These are phyloP conservation scores for Pangasius sanitwongsei DNA, from an alignment of 2,797 vertebrate species.

Conservation along the genomic window DNA sequence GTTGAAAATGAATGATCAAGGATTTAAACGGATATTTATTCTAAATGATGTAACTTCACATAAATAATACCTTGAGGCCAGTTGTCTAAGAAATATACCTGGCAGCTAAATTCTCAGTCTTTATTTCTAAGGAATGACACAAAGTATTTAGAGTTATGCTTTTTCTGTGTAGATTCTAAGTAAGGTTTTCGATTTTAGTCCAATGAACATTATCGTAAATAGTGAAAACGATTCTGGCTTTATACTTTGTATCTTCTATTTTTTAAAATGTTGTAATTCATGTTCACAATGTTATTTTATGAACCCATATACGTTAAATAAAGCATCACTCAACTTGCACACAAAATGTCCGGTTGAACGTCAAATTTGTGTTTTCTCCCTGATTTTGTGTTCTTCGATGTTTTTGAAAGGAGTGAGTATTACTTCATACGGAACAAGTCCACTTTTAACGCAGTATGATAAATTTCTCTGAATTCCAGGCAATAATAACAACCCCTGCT, in stretches of 20 bases:
- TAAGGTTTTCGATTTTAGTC: not conserved
- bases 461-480: not conserved
- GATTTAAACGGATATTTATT: not conserved
- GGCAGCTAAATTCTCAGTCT: not conserved
- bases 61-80: not conserved
- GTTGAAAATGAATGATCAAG: not conserved
- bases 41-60: not conserved
- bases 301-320: not conserved
- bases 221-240: not conserved
- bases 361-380: not conserved
- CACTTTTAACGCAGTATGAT: not conserved
- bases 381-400: not conserved
- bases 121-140: not conserved
- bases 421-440: not conserved
- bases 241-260: not conserved
- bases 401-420: not conserved
- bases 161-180: not conserved
- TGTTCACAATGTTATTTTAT: not conserved
- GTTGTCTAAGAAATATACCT: not conserved
- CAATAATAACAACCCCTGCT: not conserved
- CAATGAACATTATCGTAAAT: too few species aligned
- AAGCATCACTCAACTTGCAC: not conserved
- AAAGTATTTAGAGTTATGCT: not conserved
- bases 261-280: not conserved
- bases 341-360: not conserved